These are phyloP conservation scores for Protobothrops flavoviridis DNA, from an alignment of 2,113 vertebrate species.

Conservation along the genomic window DNA sequence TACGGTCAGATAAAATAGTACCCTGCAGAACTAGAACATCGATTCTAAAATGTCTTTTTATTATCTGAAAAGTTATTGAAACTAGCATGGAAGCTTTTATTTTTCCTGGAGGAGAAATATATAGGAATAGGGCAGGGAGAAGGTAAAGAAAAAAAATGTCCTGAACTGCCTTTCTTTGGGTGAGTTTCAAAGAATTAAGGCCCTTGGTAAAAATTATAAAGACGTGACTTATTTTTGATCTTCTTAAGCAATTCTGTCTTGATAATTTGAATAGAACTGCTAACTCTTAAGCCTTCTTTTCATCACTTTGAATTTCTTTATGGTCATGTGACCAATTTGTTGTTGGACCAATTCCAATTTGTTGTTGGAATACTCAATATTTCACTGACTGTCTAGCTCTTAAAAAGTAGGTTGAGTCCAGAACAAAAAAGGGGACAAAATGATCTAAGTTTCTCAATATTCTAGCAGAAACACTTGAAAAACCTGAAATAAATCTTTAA, in stretches of 20 bases:
- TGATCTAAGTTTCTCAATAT: background rate
- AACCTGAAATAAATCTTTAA: background rate
- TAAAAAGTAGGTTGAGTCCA: background rate
- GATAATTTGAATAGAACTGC: background rate
- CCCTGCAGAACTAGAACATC: background rate
- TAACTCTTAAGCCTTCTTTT: background rate
- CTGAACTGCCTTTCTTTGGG: accelerated
- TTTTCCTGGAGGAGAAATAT: background rate
- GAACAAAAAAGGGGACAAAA: background rate
- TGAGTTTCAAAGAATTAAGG: background rate
- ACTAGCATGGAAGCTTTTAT: background rate
- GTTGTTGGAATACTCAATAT: background rate
- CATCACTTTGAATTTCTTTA: background rate
- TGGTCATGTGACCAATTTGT: background rate
- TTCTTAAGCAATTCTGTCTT: background rate
- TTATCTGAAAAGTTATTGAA: background rate
- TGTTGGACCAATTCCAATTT: too few relatives aligned
- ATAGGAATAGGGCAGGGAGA: accelerated
- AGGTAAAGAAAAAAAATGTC: background rate
- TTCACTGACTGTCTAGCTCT: background rate
- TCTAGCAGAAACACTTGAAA: background rate
- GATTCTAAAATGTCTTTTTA: background rate
- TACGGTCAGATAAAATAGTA: background rate
- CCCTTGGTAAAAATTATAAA: accelerated
- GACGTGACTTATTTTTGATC: background rate